A percentile compares a stretch with the other conserved stretches of the same genome.
Evolutionary conservation across 2,888 invertebrate genomes (phyloP).

Genomic region (Pollenia labialis): DNA sequence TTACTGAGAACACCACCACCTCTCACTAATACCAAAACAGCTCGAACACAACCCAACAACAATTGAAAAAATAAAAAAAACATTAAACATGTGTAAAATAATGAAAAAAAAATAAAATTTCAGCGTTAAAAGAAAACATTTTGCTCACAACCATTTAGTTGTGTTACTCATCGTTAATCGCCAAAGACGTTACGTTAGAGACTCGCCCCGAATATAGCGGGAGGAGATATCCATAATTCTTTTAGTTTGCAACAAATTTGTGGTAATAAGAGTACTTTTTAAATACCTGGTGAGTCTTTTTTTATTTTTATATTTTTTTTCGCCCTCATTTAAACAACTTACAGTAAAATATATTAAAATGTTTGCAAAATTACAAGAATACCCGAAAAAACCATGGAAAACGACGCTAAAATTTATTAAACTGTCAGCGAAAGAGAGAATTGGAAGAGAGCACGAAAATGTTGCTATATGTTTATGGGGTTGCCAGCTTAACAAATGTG

Average conservation of each 20-base stretch:
- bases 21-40: constrained; percentile 22
- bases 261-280: background rate
- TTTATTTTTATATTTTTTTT: background rate
- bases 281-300: background rate
- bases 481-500: background rate
- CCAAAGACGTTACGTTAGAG: constrained; percentile 31
- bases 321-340: no score
- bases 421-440: background rate
- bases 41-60: background rate
- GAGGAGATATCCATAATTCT: constrained; percentile 14
- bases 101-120: background rate
- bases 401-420: background rate
- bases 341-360: background rate
- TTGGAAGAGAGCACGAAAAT: background rate
- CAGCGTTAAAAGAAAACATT: constrained; percentile 32
- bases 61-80: constrained; percentile 19
- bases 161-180: constrained; percentile 39
- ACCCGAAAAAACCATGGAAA: background rate
- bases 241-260: no score
- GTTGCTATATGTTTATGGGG: background rate
- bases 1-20: constrained; percentile 47
- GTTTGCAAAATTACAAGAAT: no score
- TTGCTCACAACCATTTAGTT: constrained; percentile 26
- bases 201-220: constrained; percentile 16
- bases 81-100: constrained; percentile 24